Evolutionary conservation across 2,797 vertebrate species (phyloP).

Genomic region (Brachymystax lenok): DNA sequence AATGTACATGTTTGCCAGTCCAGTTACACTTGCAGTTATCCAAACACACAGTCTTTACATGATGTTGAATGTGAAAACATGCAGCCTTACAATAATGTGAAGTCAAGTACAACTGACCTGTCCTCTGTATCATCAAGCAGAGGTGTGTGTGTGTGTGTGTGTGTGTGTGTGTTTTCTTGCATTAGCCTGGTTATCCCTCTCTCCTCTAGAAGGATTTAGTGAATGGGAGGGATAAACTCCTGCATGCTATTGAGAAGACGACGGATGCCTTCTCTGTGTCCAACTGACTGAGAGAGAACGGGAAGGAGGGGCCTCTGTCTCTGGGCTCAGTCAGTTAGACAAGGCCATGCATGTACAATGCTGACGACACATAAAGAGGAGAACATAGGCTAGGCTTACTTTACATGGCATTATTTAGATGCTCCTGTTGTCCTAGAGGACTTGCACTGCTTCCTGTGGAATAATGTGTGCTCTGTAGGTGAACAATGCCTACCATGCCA

Average conservation of each 20-base stretch:
- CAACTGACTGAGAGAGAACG: not conserved
- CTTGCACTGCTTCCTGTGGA: slow-evolving; percentile 15
- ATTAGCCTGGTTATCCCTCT: not conserved
- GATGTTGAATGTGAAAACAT: not conserved
- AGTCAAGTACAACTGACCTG: not conserved
- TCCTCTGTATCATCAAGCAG: slow-evolving; percentile 7
- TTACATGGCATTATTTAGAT: slow-evolving; percentile 49
- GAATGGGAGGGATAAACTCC: not conserved
- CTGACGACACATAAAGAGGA: slow-evolving; percentile 29
- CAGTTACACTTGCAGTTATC: slow-evolving; percentile 2
- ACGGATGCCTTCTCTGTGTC: not conserved
- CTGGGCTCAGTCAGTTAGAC: no score
- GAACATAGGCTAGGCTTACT: slow-evolving; percentile 37
- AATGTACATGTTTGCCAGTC: not conserved
- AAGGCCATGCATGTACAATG: slow-evolving; percentile 17
- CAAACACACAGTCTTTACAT: not conserved
- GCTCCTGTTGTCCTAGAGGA: slow-evolving; percentile 12
- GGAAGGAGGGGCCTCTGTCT: no score
- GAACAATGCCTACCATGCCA: slow-evolving; percentile 1
- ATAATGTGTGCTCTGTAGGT: not conserved
- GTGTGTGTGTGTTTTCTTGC: slow-evolving; percentile 7
- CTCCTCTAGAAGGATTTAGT: slow-evolving; percentile 2
- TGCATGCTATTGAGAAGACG: not conserved
- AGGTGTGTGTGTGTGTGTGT: slow-evolving; percentile 9
- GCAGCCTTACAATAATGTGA: not conserved